Evolutionary conservation across 2,113 vertebrate species (phyloP).

Genomic region (Trichechus manatus): DNA sequence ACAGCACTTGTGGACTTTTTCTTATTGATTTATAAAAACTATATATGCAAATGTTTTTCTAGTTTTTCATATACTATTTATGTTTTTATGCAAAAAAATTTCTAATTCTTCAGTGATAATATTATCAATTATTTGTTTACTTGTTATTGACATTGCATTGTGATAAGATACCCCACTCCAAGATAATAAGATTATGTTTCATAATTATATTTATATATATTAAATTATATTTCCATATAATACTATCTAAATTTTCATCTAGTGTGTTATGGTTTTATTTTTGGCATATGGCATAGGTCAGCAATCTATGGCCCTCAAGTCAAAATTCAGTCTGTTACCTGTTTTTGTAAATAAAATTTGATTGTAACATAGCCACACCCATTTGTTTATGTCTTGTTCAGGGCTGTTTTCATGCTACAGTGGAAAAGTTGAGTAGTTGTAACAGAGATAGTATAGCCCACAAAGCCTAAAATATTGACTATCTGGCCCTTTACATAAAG

Average conservation of each 20-base stretch:
- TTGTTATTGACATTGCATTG: neutral
- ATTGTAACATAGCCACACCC: neutral
- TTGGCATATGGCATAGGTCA: neutral
- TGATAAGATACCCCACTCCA: neutral
- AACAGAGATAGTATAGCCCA: neutral
- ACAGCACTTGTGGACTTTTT: neutral
- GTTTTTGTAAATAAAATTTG: neutral
- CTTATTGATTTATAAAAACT: neutral
- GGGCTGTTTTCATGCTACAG: neutral
- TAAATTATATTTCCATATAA: too few species aligned
- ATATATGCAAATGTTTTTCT: neutral
- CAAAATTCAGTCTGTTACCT: neutral
- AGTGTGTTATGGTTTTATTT: slow-evolving; percentile 11
- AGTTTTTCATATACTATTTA: neutral
- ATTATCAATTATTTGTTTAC: neutral
- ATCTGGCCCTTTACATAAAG: neutral
- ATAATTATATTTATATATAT: too few species aligned
- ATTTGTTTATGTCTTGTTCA: neutral
- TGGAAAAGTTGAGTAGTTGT: neutral
- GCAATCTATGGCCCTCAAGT: neutral
- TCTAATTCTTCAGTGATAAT: neutral
- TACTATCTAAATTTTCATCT: neutral
- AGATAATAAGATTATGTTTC: neutral
- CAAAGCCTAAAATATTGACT: slow-evolving; percentile 13
- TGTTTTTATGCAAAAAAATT: neutral